Percentiles rank a stretch among this genome's conserved stretches.
Evolutionary conservation across 2,113 vertebrate genomes (phyloP).

Genomic region (Machaerirhynchus nigripectus): DNA sequence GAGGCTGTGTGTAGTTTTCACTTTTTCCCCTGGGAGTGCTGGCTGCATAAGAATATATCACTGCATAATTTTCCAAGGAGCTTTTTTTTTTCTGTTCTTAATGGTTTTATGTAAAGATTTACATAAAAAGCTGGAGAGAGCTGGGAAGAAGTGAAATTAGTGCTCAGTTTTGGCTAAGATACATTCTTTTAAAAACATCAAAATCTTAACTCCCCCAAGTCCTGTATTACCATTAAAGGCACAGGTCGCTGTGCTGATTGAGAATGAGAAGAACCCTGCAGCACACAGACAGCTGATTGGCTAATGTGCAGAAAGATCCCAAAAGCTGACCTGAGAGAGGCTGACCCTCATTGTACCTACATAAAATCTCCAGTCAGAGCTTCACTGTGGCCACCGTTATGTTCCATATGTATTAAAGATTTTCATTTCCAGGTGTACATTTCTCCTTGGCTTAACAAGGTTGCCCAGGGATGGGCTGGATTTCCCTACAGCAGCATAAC

Average conservation of each 20-base stretch:
- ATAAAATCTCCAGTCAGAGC: background rate
- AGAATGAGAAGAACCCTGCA: background rate
- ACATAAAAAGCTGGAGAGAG: background rate
- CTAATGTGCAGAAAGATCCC: background rate
- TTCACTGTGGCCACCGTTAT: background rate
- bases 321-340: background rate
- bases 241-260: background rate
- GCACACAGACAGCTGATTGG: background rate
- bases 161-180: background rate
- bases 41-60: background rate
- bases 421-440: background rate
- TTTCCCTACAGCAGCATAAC: background rate
- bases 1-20: slow-evolving; percentile 23
- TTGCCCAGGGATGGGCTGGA: background rate
- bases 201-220: background rate
- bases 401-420: background rate
- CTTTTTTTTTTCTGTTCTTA: slow-evolving; percentile 23
- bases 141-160: background rate
- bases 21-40: slow-evolving; percentile 6
- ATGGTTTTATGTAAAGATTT: slow-evolving; percentile 39
- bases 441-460: background rate
- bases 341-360: background rate
- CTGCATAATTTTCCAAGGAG: slow-evolving; percentile 21
- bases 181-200: background rate
- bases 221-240: background rate